phyloP scores from a whole-genome alignment of 2,888 invertebrate genomes.

The Proisotoma minuta region DNA sequence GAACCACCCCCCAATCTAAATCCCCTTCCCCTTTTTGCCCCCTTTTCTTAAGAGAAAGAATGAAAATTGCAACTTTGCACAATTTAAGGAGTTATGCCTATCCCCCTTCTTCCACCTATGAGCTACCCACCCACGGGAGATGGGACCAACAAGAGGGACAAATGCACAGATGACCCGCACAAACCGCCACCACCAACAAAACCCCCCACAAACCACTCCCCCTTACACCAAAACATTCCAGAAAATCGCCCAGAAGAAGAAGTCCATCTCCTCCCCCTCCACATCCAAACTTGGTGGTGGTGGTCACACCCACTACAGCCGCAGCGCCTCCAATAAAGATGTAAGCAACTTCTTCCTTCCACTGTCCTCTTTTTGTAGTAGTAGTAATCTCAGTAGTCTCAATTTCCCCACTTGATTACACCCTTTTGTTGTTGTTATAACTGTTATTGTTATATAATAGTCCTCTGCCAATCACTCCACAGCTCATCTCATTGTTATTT shows the following conservation, averaged over 20 bases:
- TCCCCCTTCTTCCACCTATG: conserved; percentile 16
- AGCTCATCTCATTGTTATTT: too few relatives aligned
- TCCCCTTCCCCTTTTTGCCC: too few relatives aligned
- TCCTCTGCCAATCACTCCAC: too few relatives aligned
- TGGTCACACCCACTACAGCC: conserved; percentile 16
- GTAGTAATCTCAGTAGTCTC: too few relatives aligned
- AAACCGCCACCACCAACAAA: background rate
- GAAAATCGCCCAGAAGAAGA: background rate
- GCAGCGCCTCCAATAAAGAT: background rate
- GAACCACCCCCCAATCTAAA: conserved; percentile 27
- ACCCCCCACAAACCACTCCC: background rate
- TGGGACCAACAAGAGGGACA: conserved; percentile 16
- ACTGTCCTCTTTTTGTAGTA: too few relatives aligned
- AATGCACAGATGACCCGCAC: conserved; percentile 32
- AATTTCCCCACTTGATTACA: too few relatives aligned
- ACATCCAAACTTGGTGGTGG: background rate
- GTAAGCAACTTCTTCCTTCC: too few relatives aligned
- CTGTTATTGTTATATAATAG: too few relatives aligned
- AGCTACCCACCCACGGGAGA: conserved; percentile 8
- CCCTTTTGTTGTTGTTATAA: too few relatives aligned
- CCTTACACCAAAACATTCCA: background rate
- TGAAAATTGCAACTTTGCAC: conserved; percentile 17
- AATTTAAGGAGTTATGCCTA: conserved; percentile 3
- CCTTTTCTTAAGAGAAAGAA: conserved; percentile 10
- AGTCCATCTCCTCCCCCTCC: background rate